Evolutionary conservation across 2,797 vertebrate species (phyloP), one percentile per base, ranked within the genome.

Genomic region (Propithecus perrieri): DNA sequence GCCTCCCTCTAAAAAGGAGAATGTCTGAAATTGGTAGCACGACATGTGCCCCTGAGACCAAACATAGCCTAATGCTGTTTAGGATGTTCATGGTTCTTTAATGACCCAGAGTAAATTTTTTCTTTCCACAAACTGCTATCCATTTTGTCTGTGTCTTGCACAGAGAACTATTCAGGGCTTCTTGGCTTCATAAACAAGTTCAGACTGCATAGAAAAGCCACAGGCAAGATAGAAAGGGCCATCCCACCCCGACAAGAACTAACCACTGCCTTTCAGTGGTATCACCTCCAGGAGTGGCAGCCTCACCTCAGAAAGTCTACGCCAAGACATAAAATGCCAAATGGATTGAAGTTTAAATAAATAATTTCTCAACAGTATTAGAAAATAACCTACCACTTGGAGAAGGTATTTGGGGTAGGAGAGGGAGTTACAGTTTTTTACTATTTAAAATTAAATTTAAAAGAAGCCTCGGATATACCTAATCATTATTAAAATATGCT

Each of bases 21-120:
- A 89, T 94, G 96, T 97, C 97, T 98, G 94, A 98, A 98, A 98
- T 59, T 28, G 48, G 96, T 97, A 95, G 65, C 92, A 98, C 72
- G 89, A 85, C n/a, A 84, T 7, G 38, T 94, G 88, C 84, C 89
- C 96, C 83, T 63, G 93, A 98, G 95, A 96, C 3, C 20, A 87
- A 97, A 95, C 41, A 48, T 2, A 22, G n/a, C 22, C 69, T 87
- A 79, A 8, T 79, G 22, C 41, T 38, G 0, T 75, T 96, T 53
- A 57, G 24, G 14, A 65, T 46, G 38, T 67, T 85, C 6, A 1
- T 5, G 13, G n/a, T 95, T 94, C 79, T 75, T 74, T 75, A 65
- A 63, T 0, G 2, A 75, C 15, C 55, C 65, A 67, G 55, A 90
- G 71, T 22, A 43, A 48, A 57, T 18, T 75, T 94, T 88, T 3